phyloP scores from a whole-genome alignment of 2,113 vertebrate genomes.

The Mirza zaza region DNA sequence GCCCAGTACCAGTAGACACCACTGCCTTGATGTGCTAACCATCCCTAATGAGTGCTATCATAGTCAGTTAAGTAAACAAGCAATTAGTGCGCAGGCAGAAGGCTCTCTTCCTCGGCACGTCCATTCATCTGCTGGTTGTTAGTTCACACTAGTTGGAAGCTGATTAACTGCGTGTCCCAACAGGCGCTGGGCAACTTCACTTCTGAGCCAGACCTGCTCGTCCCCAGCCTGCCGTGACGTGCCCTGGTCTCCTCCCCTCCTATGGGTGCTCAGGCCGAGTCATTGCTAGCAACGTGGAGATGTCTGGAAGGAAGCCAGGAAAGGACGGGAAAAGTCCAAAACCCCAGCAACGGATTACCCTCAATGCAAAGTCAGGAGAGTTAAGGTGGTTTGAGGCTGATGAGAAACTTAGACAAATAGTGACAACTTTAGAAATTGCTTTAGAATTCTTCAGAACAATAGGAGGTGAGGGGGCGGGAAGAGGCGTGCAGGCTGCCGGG shows the following conservation, averaged over 20 bases:
- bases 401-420: slow-evolving; percentile 24
- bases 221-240: background rate
- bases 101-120: background rate
- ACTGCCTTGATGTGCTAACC: slow-evolving; percentile 36
- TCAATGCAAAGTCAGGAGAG: slow-evolving; percentile 22
- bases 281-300: background rate
- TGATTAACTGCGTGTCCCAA: background rate
- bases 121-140: slow-evolving; percentile 35
- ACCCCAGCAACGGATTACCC: background rate
- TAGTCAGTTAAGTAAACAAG: slow-evolving; percentile 36
- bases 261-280: background rate
- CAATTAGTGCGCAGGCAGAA: background rate
- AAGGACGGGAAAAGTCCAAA: slow-evolving; percentile 33
- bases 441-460: background rate
- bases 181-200: background rate
- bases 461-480: background rate
- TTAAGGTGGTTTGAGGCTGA: slow-evolving; percentile 17
- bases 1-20: background rate
- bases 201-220: background rate
- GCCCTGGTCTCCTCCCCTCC: background rate
- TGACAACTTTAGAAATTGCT: slow-evolving; percentile 26
- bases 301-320: slow-evolving; percentile 36
- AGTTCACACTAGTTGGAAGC: background rate
- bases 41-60: background rate
- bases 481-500: background rate